phyloP scores from a whole-genome alignment of 2,888 invertebrate species.

The Leptopilina drosophilae region DNA sequence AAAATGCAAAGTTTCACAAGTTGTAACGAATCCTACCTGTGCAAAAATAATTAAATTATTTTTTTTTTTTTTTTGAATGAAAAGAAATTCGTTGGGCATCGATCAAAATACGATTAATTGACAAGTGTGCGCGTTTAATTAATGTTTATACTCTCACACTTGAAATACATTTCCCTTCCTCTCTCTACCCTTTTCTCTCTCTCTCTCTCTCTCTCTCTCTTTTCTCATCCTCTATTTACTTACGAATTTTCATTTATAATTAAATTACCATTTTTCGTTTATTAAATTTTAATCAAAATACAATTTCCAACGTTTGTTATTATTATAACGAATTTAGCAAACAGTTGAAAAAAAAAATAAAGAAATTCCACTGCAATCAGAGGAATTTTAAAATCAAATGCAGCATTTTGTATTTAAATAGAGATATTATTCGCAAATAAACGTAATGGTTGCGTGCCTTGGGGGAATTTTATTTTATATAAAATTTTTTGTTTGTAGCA shows the following conservation, averaged over 20 bases:
- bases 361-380: too few species aligned
- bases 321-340: too few species aligned
- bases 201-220: background rate
- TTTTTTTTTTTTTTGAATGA: background rate
- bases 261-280: too few species aligned
- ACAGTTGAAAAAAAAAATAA: too few species aligned
- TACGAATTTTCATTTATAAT: too few species aligned
- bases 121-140: background rate
- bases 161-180: background rate
- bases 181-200: background rate
- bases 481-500: background rate
- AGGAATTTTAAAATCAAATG: too few species aligned
- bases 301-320: too few species aligned
- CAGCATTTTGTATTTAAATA: background rate
- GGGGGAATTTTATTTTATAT: background rate
- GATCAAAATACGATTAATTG: conserved; percentile 1
- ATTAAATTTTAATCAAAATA: too few species aligned
- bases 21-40: too few species aligned
- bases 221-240: background rate
- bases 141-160: background rate
- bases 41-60: background rate
- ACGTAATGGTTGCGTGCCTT: background rate
- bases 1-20: conserved; percentile 7
- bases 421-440: conserved; percentile 5
- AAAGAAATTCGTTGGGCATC: background rate